These are phyloP conservation scores for Thumatha senex DNA, from an alignment of 2,888 invertebrate species.

Conservation along the genomic window DNA sequence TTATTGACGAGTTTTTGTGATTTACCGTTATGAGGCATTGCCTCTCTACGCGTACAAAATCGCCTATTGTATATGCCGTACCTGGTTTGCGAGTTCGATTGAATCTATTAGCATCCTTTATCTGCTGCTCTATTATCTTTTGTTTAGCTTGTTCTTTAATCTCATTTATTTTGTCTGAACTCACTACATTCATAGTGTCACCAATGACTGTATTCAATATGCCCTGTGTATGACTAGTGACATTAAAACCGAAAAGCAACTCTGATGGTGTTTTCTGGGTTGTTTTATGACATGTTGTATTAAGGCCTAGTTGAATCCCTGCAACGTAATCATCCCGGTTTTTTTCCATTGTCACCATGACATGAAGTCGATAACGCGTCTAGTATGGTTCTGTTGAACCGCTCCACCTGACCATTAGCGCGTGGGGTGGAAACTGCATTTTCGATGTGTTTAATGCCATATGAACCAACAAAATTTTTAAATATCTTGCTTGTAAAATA, in stretches of 20 bases:
- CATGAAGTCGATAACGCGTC: not conserved
- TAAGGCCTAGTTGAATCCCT: not conserved
- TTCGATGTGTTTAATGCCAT: constrained; percentile 13
- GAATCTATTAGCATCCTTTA: too few species aligned
- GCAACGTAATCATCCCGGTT: not conserved
- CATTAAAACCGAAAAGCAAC: not conserved
- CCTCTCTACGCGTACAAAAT: too few species aligned
- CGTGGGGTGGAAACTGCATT: constrained; percentile 8
- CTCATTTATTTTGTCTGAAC: too few species aligned
- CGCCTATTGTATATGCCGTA: not conserved
- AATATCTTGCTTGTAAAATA: constrained; percentile 13
- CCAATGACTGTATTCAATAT: too few species aligned
- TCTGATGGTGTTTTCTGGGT: not conserved
- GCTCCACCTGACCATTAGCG: constrained; percentile 2
- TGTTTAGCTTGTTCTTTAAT: too few species aligned
- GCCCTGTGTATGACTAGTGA: too few species aligned
- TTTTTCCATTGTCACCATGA: not conserved
- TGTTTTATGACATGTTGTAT: not conserved
- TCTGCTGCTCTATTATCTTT: too few species aligned
- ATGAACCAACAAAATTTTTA: not conserved
- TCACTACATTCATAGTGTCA: too few species aligned
- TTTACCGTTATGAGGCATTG: too few species aligned
- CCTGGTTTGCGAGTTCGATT: not conserved
- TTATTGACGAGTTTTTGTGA: too few species aligned
- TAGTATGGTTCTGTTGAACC: not conserved